These are phyloP conservation scores for Coturnix japonica DNA, from an alignment of 2,113 vertebrate species.

Conservation along the genomic window DNA sequence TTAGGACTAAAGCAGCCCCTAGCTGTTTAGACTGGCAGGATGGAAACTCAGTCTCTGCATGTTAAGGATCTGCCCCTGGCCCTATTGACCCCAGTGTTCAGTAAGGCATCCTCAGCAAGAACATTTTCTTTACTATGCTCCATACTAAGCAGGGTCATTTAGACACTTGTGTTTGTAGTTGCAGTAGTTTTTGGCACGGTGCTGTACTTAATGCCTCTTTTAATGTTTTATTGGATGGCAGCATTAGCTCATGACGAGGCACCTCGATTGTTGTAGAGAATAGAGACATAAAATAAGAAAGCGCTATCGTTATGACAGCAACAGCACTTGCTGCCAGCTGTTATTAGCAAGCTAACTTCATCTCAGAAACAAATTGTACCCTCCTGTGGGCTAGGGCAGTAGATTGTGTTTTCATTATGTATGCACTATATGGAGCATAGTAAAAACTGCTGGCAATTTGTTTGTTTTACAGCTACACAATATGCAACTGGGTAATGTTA, in stretches of 20 bases:
- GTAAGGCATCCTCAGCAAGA: background rate
- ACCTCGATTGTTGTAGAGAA: constrained; percentile 23
- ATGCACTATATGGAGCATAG: background rate
- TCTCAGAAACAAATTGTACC: constrained; percentile 9
- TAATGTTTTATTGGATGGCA: constrained; percentile 20
- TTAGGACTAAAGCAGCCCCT: background rate
- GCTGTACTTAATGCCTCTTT: background rate
- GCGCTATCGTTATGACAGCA: background rate
- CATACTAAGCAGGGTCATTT: background rate
- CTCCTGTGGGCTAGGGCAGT: background rate
- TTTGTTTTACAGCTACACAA: background rate
- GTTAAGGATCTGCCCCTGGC: background rate
- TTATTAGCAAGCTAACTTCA: background rate
- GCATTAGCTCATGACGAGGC: background rate
- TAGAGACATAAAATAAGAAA: constrained; percentile 39
- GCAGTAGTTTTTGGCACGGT: background rate
- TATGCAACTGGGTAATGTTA: background rate
- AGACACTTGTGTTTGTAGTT: background rate
- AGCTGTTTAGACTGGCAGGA: background rate
- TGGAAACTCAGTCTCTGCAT: accelerated
- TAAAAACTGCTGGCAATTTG: background rate
- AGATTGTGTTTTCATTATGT: constrained; percentile 8
- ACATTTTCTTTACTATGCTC: background rate
- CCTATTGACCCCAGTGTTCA: background rate
- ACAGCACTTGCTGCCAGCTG: constrained; percentile 13